Evolutionary conservation across 2,113 vertebrate genomes (phyloP).

Genomic region (Brevimyrus niger): DNA sequence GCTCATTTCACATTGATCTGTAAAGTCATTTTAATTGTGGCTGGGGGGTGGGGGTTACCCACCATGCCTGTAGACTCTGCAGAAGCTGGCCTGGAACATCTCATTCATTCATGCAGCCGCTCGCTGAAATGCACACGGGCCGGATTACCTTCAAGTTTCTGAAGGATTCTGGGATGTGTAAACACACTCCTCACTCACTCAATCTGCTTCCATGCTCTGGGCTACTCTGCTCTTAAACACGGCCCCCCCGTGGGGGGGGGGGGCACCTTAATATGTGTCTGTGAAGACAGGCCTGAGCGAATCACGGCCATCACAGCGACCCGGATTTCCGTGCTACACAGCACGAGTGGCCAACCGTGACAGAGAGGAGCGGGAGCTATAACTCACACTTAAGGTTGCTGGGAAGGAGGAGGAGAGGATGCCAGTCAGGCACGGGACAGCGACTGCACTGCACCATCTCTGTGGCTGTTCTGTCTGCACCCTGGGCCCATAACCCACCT

Average conservation of each 20-base stretch:
- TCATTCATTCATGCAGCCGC: neutral
- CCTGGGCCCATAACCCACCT: neutral
- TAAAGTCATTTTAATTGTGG: conserved; percentile 13
- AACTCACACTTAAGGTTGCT: conserved; percentile 6
- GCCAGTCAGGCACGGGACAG: neutral
- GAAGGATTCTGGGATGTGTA: neutral
- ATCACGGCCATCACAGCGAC: conserved; percentile 21
- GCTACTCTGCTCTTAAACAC: neutral
- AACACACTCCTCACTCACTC: neutral
- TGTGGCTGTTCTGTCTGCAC: neutral
- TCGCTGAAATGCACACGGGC: neutral
- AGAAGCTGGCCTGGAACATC: neutral
- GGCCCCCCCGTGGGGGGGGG: too few relatives aligned
- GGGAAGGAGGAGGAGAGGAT: neutral
- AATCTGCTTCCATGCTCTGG: neutral
- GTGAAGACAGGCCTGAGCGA: neutral
- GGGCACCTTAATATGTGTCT: neutral
- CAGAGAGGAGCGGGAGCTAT: conserved; percentile 17
- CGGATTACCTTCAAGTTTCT: neutral
- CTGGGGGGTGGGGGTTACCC: neutral
- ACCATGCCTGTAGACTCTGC: neutral
- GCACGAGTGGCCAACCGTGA: conserved; percentile 8
- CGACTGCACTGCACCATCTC: neutral
- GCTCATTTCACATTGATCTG: conserved; percentile 19
- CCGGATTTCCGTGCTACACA: conserved; percentile 40